Evolutionary conservation across 2,113 vertebrate genomes (phyloP), one percentile per base, ranked within the genome.

Genomic region (Corynorhinus townsendii): DNA sequence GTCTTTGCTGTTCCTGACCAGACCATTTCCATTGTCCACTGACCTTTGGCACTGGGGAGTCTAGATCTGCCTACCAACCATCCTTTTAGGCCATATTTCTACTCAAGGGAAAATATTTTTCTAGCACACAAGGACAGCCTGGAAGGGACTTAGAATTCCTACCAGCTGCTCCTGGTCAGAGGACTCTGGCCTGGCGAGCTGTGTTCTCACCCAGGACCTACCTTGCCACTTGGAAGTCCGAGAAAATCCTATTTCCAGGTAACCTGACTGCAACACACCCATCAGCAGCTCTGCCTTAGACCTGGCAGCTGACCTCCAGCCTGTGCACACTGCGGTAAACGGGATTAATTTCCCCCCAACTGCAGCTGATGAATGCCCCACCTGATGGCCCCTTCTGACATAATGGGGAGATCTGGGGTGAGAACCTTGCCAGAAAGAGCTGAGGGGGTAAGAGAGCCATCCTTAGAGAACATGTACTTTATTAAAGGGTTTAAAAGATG

Each of bases 1-100:
- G 99, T 99, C 2, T 99, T 98, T 1, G 99, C 99, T 0, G 99
- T 99, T 96, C 99, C 99, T 0, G 99, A 99, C 96, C 97, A 98
- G 93, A 98, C 98, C 77, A 98, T 99, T 90, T 98, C 97, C 0
- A 97, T 98, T 0, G 4, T 92, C 1, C 96, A 38, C 49, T 98
- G 98, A 98, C 91, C 40, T 89, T 20, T 17, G 40, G 33, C 80
- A n/a, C 24, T 16, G 5, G 40, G 38, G 75, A 75, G 35, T 45
- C 49, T 54, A 40, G 28, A 40, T 64, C 20, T 30, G 11, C 38
- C 40, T 62, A 24, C 40, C 76, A 20, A 15, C 6, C 45, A 38
- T 5, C 62, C 35, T 68, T 43, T 26, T 49, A 81, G 59, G 35
- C 83, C 89, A 35, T 0, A 0, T 72, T 77, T 91, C 59, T 68